Conservation (phyloP, 2,113 vertebrate species). For the Scytalopus superciliaris region DNA sequence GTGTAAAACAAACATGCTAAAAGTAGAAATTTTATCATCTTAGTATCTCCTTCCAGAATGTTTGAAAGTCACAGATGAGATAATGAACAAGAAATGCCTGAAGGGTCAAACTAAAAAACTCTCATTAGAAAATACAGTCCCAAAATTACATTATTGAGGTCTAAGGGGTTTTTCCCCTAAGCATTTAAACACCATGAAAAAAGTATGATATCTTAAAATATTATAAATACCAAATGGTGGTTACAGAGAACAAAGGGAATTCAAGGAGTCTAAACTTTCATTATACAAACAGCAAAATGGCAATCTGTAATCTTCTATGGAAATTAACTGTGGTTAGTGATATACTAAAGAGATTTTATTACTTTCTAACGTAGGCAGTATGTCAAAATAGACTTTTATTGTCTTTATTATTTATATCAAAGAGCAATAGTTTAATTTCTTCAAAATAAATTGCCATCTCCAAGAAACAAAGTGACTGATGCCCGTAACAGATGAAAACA, state of each 20-base stretch:
- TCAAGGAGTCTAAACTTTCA: constrained; percentile 32
- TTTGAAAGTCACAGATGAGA: constrained; percentile 51
- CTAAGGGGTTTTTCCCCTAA: constrained; percentile 39
- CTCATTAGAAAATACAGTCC: constrained; percentile 46
- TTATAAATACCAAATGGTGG: constrained; percentile 51
- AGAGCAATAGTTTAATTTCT: constrained; percentile 9
- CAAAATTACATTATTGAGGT: constrained; percentile 34
- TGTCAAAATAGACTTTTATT: constrained; percentile 15
- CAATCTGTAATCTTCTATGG: constrained; percentile 9
- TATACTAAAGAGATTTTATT: constrained; percentile 31
- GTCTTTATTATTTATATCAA: constrained; percentile 10
- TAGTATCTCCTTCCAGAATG: not conserved
- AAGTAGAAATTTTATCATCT: not conserved
- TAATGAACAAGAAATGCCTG: constrained; percentile 36
- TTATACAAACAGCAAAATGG: constrained; percentile 47
- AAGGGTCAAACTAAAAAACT: not conserved
- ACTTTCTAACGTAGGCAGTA: constrained; percentile 31
- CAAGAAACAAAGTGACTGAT: not conserved
- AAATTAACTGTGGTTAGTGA: constrained; percentile 50
- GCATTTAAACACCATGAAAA: constrained; percentile 17
- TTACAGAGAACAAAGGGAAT: constrained; percentile 20
- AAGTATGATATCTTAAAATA: constrained; percentile 28
- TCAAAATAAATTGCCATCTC: not conserved
- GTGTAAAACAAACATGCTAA: not conserved
- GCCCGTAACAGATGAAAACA: not conserved